A percentile compares a stretch with the other conserved stretches of the same genome.
Evolutionary conservation across 2,113 vertebrate genomes (phyloP).

Genomic region (Pungitius pungitius): DNA sequence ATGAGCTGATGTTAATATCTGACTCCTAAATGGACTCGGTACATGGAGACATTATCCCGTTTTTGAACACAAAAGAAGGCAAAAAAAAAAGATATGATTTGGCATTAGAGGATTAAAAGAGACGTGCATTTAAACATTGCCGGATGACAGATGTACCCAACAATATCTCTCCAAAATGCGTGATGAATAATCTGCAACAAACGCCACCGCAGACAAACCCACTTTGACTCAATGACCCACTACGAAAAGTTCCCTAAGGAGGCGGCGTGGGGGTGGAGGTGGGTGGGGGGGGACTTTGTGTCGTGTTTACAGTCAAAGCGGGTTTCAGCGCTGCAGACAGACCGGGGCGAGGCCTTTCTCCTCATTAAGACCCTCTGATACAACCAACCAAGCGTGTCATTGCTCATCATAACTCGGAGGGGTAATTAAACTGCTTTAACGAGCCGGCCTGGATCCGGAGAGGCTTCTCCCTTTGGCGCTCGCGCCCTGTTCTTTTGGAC

Average conservation of each 20-base stretch:
- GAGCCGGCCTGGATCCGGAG: slow-evolving; percentile 42
- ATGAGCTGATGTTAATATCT: slow-evolving; percentile 52
- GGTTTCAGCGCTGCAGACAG: slow-evolving; percentile 35
- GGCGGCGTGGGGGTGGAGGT: no score
- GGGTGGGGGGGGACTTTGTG: slow-evolving; percentile 36
- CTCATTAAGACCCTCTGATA: slow-evolving; percentile 64
- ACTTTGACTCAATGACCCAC: slow-evolving; percentile 23
- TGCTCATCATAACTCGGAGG: slow-evolving; percentile 73
- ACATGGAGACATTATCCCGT: slow-evolving; percentile 23
- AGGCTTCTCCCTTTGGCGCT: slow-evolving; percentile 1
- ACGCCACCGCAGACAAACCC: slow-evolving; percentile 27
- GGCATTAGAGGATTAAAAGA: not conserved
- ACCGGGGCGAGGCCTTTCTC: slow-evolving; percentile 42
- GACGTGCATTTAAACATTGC: not conserved
- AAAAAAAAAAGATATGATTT: slow-evolving; percentile 21
- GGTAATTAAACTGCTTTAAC: slow-evolving; percentile 72
- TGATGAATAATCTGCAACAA: slow-evolving; percentile 12
- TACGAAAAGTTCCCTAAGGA: not conserved
- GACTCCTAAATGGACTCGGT: slow-evolving; percentile 48
- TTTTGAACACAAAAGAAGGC: slow-evolving; percentile 9
- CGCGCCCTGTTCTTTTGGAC: not conserved
- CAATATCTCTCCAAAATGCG: slow-evolving; percentile 8
- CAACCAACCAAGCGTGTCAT: slow-evolving; percentile 77
- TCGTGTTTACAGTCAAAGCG: slow-evolving; percentile 21
- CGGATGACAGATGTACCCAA: not conserved